Conservation (phyloP, 1,140 invertebrate species). For the Dendroctonus valens region DNA sequence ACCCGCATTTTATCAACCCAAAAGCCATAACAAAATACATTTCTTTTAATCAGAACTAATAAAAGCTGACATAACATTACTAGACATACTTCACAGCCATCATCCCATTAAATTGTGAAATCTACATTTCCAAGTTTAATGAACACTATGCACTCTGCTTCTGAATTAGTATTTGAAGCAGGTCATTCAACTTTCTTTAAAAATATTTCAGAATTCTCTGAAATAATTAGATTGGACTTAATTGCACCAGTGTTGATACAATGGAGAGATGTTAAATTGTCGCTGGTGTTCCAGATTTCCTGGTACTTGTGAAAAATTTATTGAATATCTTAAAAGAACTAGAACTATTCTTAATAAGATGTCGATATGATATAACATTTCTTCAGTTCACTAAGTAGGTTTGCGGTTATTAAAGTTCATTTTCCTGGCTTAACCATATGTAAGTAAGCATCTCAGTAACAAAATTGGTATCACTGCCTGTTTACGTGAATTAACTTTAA, state of each 20-base stretch:
- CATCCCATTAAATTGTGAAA: slow-evolving; percentile 13
- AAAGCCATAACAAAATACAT: background rate
- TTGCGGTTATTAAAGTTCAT: too few species aligned
- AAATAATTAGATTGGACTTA: slow-evolving; percentile 6
- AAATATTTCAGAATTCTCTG: slow-evolving; percentile 4
- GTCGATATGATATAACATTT: too few species aligned
- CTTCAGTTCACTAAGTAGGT: too few species aligned
- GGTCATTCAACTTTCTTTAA: slow-evolving; percentile 15
- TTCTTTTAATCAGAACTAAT: slow-evolving; percentile 10
- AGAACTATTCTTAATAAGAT: too few species aligned
- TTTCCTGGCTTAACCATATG: too few species aligned
- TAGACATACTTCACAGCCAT: background rate
- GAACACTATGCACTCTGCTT: background rate
- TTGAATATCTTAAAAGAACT: too few species aligned
- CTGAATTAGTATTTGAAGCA: background rate
- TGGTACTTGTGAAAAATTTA: too few species aligned
- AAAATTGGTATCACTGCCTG: too few species aligned
- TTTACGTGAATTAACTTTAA: too few species aligned
- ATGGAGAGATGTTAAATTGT: background rate
- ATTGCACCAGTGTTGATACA: slow-evolving; percentile 2
- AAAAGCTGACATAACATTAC: background rate
- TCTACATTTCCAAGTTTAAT: slow-evolving; percentile 9
- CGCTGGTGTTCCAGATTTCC: too few species aligned
- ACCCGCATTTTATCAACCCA: too few species aligned
- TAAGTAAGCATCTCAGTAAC: too few species aligned